Conservation (phyloP, 2,113 vertebrate species). For the Cavia porcellus region DNA sequence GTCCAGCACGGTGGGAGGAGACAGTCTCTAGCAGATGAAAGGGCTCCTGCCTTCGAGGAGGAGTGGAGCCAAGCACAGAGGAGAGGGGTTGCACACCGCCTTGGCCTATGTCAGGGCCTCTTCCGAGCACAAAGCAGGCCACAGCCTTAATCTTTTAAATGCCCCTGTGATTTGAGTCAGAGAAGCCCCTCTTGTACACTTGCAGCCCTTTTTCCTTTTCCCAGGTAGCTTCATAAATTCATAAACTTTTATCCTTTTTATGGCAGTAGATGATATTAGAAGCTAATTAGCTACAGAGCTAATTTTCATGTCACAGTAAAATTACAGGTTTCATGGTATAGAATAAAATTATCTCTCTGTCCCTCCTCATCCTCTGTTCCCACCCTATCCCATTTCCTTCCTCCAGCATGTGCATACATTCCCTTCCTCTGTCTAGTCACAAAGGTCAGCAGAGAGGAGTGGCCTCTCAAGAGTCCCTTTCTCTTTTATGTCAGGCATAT, state of each 20-base stretch:
- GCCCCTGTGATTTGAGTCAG: constrained; percentile 17
- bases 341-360: constrained; percentile 67
- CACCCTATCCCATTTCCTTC: neutral
- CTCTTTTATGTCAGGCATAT: constrained; percentile 77
- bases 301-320: constrained; percentile 85
- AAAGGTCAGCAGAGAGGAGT: constrained; percentile 71
- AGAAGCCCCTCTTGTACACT: constrained; percentile 43
- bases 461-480: constrained; percentile 60
- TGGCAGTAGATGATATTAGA: constrained; percentile 78
- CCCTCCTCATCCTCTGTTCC: constrained; percentile 70
- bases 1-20: neutral
- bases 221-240: constrained; percentile 74
- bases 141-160: neutral
- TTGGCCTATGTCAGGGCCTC: neutral
- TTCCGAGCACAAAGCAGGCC: constrained; percentile 6
- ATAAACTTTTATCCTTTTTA: constrained; percentile 75
- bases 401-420: neutral
- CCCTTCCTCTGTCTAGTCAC: constrained; percentile 68
- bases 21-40: neutral
- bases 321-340: constrained; percentile 76
- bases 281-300: constrained; percentile 81
- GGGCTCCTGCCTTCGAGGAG: neutral
- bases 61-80: neutral
- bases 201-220: constrained; percentile 59
- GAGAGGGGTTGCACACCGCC: neutral